Conservation (phyloP, 1,140 invertebrate genomes). For the Proales similis region DNA sequence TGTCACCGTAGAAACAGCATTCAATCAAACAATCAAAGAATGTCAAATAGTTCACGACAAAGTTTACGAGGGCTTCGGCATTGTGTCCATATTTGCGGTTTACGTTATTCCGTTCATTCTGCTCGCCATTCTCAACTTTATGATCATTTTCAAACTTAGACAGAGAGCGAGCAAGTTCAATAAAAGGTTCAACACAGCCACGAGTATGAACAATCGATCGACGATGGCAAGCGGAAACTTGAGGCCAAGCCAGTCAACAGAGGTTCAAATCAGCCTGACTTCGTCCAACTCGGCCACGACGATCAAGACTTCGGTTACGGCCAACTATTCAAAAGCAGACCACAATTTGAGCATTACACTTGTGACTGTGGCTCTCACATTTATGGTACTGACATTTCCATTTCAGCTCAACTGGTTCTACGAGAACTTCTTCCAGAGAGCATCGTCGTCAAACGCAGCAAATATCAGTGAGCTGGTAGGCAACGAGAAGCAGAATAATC, state of each 20-base stretch:
- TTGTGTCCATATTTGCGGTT: slow-evolving; percentile 2
- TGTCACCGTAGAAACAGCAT: neutral
- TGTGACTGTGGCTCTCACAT: slow-evolving; percentile 28
- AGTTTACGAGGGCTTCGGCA: slow-evolving; percentile 10
- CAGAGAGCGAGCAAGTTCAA: slow-evolving; percentile 8
- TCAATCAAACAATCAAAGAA: neutral
- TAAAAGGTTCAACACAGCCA: neutral
- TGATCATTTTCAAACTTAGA: slow-evolving; percentile 15
- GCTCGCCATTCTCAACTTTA: slow-evolving; percentile 13
- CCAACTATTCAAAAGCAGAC: slow-evolving; percentile 33
- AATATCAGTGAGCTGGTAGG: no score
- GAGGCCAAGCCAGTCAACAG: no score
- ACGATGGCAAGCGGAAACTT: neutral
- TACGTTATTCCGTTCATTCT: slow-evolving; percentile 25
- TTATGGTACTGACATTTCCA: slow-evolving; percentile 32
- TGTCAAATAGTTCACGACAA: slow-evolving; percentile 12
- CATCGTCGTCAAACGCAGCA: no score
- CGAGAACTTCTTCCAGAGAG: slow-evolving; percentile 37
- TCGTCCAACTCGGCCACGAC: neutral
- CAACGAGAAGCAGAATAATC: no score
- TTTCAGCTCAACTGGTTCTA: slow-evolving; percentile 36
- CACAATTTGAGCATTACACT: slow-evolving; percentile 34
- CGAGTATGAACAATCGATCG: neutral
- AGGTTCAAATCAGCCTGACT: no score
- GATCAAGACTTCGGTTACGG: neutral